phyloP scores from a whole-genome alignment of 1,140 invertebrate genomes.

The Mycetomoellerius zeteki region DNA sequence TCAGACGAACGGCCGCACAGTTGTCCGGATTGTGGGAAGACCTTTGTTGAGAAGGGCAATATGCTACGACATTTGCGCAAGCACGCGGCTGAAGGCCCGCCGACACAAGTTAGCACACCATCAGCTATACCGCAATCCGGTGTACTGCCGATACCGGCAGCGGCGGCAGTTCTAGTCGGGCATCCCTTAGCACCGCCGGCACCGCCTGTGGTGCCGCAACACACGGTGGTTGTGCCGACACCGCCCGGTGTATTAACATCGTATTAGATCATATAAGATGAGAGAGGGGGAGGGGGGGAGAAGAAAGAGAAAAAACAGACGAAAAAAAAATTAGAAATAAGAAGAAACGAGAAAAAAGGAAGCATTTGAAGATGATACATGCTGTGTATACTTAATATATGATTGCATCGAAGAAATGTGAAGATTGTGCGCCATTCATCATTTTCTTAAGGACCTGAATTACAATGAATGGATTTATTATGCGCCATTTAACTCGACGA shows the following conservation, averaged over 20 bases:
- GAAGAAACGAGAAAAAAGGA: background rate
- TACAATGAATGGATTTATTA: slow-evolving; percentile 50
- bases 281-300: background rate
- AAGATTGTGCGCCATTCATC: slow-evolving; percentile 50
- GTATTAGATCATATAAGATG: slow-evolving; percentile 77
- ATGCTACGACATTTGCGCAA: slow-evolving; percentile 89
- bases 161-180: slow-evolving; percentile 83
- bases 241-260: slow-evolving; percentile 85
- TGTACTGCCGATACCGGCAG: slow-evolving; percentile 79
- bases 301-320: background rate
- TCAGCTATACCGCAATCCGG: slow-evolving; percentile 83
- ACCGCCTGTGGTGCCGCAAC: slow-evolving; percentile 83
- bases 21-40: slow-evolving; percentile 92
- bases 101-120: slow-evolving; percentile 84
- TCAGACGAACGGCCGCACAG: slow-evolving; percentile 94
- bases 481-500: slow-evolving; percentile 5
- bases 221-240: slow-evolving; percentile 86
- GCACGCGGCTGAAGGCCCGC: slow-evolving; percentile 86
- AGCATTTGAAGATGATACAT: slow-evolving; percentile 32
- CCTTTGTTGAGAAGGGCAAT: slow-evolving; percentile 93
- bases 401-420: slow-evolving; percentile 23
- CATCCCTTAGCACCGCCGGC: slow-evolving; percentile 84
- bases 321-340: background rate
- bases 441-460: slow-evolving; percentile 30
- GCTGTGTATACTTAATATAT: slow-evolving; percentile 53